Evolutionary conservation across 2,113 vertebrate genomes (phyloP), one percentile per base, ranked within the genome.

Genomic region (Cynocephalus volans): DNA sequence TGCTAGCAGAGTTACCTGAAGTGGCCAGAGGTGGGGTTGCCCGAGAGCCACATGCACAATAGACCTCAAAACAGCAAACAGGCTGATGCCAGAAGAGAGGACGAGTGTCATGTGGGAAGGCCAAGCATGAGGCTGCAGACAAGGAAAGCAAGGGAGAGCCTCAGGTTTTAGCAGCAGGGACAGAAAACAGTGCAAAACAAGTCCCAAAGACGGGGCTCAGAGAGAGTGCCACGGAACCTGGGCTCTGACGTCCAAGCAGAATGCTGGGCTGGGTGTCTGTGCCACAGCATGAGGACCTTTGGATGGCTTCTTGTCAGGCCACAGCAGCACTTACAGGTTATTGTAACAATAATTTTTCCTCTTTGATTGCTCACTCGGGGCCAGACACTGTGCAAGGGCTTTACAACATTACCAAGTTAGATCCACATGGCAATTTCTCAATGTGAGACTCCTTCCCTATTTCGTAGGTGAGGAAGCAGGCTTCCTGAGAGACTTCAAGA

Each of bases 151-250:
- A 70, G 48, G 4, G 4, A 33, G 15, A 45, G 60, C 15, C 19
- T 48, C 0, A 6, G 14, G 17, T 14, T 13, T 33, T 48, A 48
- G 1, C 41, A n/a, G 33, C 7, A 19, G 56, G 41, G 2, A 1
- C 26, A 41, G 23, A 64, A 64, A 33, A 3, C 12, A 15, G 6
- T 4, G 21, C 26, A n/a, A 31, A 45, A 13, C 6, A 5, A 21
- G 17, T 1, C 4, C 36, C 9, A n/a, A 19, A 70, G 87, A 62
- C 15, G 0, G 2, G 33, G 12, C 21, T 79, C 17, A 36, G 4
- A 36, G 23, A n/a, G n/a, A 24, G 8, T 6, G 33, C 17, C 6
- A 0, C 17, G 36, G 75, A 28, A 31, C 54, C 24, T 36, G 24
- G 18, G 26, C 26, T n/a, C 15, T 24, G 48, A 6, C 6, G 26